These are phyloP conservation scores for Brachionichthys hirsutus DNA, from an alignment of 2,113 vertebrate species.

Conservation along the genomic window DNA sequence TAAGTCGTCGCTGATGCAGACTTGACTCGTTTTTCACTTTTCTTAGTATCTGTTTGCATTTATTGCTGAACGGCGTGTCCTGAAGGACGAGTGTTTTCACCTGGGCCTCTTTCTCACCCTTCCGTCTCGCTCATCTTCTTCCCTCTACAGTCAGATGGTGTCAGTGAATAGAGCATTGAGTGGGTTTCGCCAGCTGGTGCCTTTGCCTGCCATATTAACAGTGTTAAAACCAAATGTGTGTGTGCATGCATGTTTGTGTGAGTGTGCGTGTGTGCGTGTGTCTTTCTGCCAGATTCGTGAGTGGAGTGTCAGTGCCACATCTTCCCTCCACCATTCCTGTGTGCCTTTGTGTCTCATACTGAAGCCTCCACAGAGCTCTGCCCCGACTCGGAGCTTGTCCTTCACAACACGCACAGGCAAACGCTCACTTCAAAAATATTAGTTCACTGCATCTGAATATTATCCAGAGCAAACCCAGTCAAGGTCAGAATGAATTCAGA, in stretches of 20 bases:
- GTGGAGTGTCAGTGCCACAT: constrained; percentile 50
- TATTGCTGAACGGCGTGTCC: constrained; percentile 3
- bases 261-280: constrained; percentile 13
- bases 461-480: not conserved
- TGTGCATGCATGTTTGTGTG: constrained; percentile 13
- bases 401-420: not conserved
- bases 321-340: constrained; percentile 46
- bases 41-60: not conserved
- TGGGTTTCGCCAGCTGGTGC: constrained; percentile 72
- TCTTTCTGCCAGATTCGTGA: constrained; percentile 49
- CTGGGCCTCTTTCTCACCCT: constrained; percentile 46
- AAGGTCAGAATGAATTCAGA: not conserved
- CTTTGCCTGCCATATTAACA: constrained; percentile 64
- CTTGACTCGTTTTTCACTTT: not conserved
- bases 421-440: not conserved
- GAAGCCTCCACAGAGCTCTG: constrained; percentile 20
- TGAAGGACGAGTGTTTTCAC: constrained; percentile 59
- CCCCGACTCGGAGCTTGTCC: constrained; percentile 18
- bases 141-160: constrained; percentile 46
- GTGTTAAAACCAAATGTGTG: constrained; percentile 34
- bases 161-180: constrained; percentile 65
- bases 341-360: constrained; percentile 31
- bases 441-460: not conserved
- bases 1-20: too few relatives aligned
- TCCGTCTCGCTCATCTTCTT: constrained; percentile 27